These are phyloP conservation scores for Aspidiotus rigidus DNA, from an alignment of 2,888 invertebrate genomes.

Conservation along the genomic window DNA sequence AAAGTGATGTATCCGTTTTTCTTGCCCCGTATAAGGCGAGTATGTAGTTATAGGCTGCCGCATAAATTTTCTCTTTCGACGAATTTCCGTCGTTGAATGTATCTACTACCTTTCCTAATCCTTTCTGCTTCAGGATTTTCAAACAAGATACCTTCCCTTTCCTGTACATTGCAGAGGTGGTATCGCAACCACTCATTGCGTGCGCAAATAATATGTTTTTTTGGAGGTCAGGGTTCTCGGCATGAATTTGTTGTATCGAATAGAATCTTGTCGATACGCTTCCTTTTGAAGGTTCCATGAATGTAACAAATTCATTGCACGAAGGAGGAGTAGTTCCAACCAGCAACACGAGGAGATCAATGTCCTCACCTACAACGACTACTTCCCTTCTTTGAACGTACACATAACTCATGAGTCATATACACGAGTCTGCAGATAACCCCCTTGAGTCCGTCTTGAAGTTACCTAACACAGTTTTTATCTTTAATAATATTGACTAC, in stretches of 20 bases:
- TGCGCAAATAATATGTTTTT: slow-evolving; percentile 12
- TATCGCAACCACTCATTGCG: slow-evolving; percentile 24
- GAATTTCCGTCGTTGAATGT: not conserved
- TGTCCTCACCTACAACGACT: not conserved
- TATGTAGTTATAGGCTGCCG: not conserved
- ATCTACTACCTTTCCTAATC: not conserved
- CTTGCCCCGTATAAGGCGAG: not conserved
- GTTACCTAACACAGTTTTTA: too few relatives aligned
- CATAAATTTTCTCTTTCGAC: not conserved
- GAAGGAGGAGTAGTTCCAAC: not conserved
- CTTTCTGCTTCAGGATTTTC: not conserved
- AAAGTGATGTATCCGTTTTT: not conserved
- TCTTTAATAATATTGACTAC: too few relatives aligned
- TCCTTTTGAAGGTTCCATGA: not conserved
- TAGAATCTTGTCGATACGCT: not conserved
- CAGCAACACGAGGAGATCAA: not conserved
- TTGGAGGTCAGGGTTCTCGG: not conserved
- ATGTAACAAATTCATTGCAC: not conserved
- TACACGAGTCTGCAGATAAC: too few relatives aligned
- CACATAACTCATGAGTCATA: too few relatives aligned
- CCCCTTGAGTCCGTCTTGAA: too few relatives aligned
- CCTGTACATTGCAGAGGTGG: slow-evolving; percentile 18
- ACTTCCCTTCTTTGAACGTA: not conserved
- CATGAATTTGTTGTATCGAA: too few relatives aligned
- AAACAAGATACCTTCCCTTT: slow-evolving; percentile 5